A percentile compares a stretch with the other conserved stretches of the same genome.
These are phyloP conservation scores for Datnioides undecimradiatus DNA, from an alignment of 2,113 vertebrate genomes.

Conservation along the genomic window DNA sequence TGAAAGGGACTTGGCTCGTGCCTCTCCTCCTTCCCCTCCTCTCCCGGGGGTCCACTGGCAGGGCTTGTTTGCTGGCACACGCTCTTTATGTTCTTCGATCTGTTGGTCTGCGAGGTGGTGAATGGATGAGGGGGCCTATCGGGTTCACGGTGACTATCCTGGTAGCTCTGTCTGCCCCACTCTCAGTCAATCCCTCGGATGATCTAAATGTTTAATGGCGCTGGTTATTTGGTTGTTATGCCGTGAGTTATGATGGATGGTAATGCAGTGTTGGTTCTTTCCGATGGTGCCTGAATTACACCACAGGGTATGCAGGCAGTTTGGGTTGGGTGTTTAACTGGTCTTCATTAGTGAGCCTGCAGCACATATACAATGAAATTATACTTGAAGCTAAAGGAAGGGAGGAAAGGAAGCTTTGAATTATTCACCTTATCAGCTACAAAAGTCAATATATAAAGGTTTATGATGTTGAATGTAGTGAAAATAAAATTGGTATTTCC, in stretches of 20 bases:
- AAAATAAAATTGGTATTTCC: background rate
- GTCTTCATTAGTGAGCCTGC: slow-evolving; percentile 30
- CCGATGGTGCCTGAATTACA: slow-evolving; percentile 58
- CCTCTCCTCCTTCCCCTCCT: slow-evolving; percentile 54
- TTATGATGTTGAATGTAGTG: background rate
- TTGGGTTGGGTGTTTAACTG: slow-evolving; percentile 72
- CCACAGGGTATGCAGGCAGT: slow-evolving; percentile 61
- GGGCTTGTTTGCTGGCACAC: slow-evolving; percentile 75
- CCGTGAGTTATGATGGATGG: slow-evolving; percentile 75
- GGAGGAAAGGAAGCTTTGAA: background rate
- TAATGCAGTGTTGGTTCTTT: slow-evolving; percentile 69
- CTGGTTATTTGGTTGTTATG: slow-evolving; percentile 77
- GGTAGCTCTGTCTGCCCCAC: slow-evolving; percentile 34
- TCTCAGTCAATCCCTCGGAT: slow-evolving; percentile 57
- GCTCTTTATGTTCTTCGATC: slow-evolving; percentile 82
- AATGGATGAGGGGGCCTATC: slow-evolving; percentile 59
- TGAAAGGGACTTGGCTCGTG: slow-evolving; percentile 45
- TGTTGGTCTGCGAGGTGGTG: slow-evolving; percentile 63
- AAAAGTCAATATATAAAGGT: background rate
- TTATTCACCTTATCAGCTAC: background rate
- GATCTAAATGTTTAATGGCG: slow-evolving; percentile 80
- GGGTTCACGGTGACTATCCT: slow-evolving; percentile 52
- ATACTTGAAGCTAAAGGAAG: background rate
- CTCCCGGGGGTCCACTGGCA: slow-evolving; percentile 64
- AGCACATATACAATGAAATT: slow-evolving; percentile 28